Percentiles rank a stretch among this genome's conserved stretches.
Conservation (phyloP, 2,797 vertebrate species). For the Okamejei kenojei region DNA sequence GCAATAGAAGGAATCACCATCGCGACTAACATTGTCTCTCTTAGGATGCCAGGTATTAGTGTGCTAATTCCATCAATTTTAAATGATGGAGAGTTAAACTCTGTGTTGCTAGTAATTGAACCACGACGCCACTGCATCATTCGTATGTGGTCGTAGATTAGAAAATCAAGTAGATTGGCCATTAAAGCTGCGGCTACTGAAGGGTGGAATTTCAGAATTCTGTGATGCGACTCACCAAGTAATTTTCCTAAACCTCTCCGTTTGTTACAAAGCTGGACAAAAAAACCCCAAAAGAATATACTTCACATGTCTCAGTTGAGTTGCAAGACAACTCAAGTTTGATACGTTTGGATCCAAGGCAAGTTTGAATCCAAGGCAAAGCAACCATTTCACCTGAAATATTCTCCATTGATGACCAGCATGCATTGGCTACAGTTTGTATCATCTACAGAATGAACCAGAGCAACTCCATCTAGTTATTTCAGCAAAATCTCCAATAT, state of each 20-base stretch:
- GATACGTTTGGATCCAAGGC: no score
- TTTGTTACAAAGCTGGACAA: neutral
- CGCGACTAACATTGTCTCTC: no score
- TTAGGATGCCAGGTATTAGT: no score
- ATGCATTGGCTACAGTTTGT: neutral
- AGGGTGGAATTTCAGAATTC: neutral
- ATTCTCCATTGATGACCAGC: neutral
- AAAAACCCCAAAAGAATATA: neutral
- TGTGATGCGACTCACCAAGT: neutral
- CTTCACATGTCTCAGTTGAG: neutral
- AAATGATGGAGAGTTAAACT: no score
- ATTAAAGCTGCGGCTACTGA: neutral
- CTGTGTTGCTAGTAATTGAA: no score
- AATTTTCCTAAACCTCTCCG: neutral
- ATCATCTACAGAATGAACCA: neutral
- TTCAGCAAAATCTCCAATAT: neutral
- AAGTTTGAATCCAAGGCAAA: neutral
- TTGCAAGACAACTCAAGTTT: neutral
- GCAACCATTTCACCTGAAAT: neutral
- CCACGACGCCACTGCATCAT: no score
- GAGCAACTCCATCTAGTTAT: neutral
- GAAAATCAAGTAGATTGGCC: neutral
- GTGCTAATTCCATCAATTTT: no score
- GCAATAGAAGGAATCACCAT: no score
- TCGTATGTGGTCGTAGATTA: neutral